A percentile compares a stretch with the other conserved stretches of the same genome.
phyloP scores from a whole-genome alignment of 2,797 vertebrate species.

The Enteromius fasciolatus region DNA sequence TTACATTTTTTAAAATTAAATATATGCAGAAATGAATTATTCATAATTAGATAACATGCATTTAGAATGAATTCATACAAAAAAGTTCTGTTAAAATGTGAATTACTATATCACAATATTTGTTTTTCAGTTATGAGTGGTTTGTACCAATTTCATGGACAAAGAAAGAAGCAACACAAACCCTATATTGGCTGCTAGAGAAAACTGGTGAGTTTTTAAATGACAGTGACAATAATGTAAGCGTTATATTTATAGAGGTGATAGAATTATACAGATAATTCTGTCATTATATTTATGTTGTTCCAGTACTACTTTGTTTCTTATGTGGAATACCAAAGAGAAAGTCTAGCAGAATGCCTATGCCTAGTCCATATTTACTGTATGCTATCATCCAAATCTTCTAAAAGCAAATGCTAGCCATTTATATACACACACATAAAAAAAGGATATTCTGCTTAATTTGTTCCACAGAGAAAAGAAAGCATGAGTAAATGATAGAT shows the following conservation, averaged over 20 bases:
- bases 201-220: conserved; percentile 59
- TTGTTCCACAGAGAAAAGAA: not conserved
- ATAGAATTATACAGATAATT: not conserved
- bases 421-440: not conserved
- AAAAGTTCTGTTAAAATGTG: not conserved
- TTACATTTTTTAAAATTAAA: not conserved
- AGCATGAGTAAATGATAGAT: not conserved
- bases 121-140: conserved; percentile 85
- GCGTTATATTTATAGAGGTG: not conserved
- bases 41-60: not conserved
- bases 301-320: not conserved
- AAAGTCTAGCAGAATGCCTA: not conserved
- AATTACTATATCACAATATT: not conserved
- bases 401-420: not conserved
- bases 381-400: not conserved
- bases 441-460: not conserved
- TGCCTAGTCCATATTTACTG: no score
- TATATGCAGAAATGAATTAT: not conserved
- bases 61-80: not conserved
- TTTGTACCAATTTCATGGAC: conserved; percentile 81
- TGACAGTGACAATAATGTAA: not conserved
- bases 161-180: rapidly evolving
- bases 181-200: conserved; percentile 65
- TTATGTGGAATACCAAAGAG: not conserved
- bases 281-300: not conserved